These are phyloP conservation scores for Galerucella calmariensis DNA, from an alignment of 2,888 invertebrate species.

Conservation along the genomic window DNA sequence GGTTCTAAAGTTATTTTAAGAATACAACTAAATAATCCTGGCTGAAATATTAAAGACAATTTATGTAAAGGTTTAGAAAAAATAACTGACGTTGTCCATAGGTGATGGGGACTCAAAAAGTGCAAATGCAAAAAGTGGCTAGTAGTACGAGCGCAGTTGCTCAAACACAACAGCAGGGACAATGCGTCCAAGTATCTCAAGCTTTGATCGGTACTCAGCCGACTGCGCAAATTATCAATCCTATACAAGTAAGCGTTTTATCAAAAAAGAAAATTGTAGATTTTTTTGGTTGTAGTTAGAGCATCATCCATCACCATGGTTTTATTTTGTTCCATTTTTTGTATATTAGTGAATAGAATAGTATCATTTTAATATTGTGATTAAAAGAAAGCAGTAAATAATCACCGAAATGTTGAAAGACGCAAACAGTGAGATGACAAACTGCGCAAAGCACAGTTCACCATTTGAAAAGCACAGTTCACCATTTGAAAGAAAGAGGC, in stretches of 20 bases:
- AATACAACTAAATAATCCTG: conserved; percentile 8
- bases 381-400: too few species aligned
- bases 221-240: conserved; percentile 79
- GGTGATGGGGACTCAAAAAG: conserved; percentile 67
- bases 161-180: conserved; percentile 72
- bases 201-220: conserved; percentile 75
- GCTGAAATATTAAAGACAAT: neutral
- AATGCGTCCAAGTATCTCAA: conserved; percentile 79
- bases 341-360: neutral
- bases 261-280: conserved; percentile 39
- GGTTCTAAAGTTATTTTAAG: too few species aligned
- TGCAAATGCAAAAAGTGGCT: conserved; percentile 68
- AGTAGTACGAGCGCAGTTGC: conserved; percentile 61
- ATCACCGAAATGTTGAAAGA: too few species aligned
- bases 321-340: neutral
- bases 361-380: neutral
- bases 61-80: conserved; percentile 5
- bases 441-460: too few species aligned
- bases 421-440: too few species aligned
- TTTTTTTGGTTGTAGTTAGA: conserved; percentile 45
- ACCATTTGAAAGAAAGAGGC: too few species aligned
- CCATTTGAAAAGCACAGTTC: too few species aligned
- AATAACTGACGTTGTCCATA: conserved; percentile 43
- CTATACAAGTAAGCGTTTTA: conserved; percentile 70
- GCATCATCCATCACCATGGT: conserved; percentile 26